Evolutionary conservation across 64 coral and sea anemone genomes (phyloP), one percentile per base, ranked within the genome.

Genomic region (Pocillopora verrucosa): DNA sequence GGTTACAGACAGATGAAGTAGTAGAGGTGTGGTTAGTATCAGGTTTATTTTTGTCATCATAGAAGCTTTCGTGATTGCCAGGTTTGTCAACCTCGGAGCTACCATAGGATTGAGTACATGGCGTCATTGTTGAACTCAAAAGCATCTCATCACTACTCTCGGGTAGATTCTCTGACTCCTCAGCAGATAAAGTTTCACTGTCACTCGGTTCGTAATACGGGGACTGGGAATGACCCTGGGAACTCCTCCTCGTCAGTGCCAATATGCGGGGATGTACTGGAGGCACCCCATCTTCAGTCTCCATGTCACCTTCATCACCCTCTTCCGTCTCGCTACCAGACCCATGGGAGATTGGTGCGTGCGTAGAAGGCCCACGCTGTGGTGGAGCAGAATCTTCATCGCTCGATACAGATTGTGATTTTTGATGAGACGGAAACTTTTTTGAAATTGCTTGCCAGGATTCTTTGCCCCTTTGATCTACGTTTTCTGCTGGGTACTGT

Each of bases 131-230:
- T 13, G 83, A 79, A 34, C 69, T 68, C 11, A 88, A 60, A 19
- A 89, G 68, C 56, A 91, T 80, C 74, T 98, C 95, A 92, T 98
- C 95, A 70, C 92, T 93, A 86, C 95, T 98, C 57, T 94, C 92
- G 0, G 84, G 89, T 16, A 88, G 65, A 80, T 74, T 62, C 22
- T 98, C 95, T n/a, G 88, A 65, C 76, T 98, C 95, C 67, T 98
- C 95, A 20, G 95, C 92, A 36, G 95, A 98, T 37, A 92, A 22
- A 2, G 95, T 98, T 86, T 98, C 95, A 88, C 95, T 98, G 30
- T 98, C 92, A 74, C 95, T 98, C 4, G 81, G 68, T 69, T 94
- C 89, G 17, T 70, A 90, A 59, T 94, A 89, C 20, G 13, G 61
- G 10, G 86, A 70, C 74, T 58, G 86, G 36, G 58, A 72, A 77